Conservation (phyloP, 1,140 invertebrate species). For the Ditylenchus dipsaci region DNA sequence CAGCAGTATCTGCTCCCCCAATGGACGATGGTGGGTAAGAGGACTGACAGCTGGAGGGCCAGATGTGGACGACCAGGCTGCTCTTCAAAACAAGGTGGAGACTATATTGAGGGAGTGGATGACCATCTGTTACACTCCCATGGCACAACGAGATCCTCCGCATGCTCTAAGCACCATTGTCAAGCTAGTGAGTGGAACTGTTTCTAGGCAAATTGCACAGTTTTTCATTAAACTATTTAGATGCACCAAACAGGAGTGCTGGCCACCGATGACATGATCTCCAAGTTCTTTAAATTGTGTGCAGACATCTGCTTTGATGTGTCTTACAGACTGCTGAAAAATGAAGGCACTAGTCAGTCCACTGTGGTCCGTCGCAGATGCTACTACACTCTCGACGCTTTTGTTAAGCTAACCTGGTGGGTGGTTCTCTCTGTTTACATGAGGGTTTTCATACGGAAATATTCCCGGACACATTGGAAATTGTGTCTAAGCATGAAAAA, state of each 20-base stretch:
- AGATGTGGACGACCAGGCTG: constrained; percentile 2
- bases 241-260: constrained; percentile 90
- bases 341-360: constrained; percentile 64
- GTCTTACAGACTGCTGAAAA: constrained; percentile 73
- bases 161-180: constrained; percentile 92
- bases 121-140: constrained; percentile 74
- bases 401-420: constrained; percentile 52
- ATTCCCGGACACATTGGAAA: no score
- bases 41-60: no score
- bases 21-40: background rate
- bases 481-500: no score
- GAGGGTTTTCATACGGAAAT: no score
- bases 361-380: constrained; percentile 76
- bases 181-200: constrained; percentile 64
- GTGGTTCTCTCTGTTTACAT: no score
- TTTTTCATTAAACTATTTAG: constrained; percentile 57
- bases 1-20: background rate
- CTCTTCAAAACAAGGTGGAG: constrained; percentile 89
- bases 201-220: background rate
- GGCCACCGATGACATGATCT: constrained; percentile 76
- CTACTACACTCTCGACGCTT: constrained; percentile 77
- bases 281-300: constrained; percentile 89
- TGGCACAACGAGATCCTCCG: constrained; percentile 75
- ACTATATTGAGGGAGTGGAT: constrained; percentile 90
- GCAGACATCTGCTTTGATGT: constrained; percentile 94